Conservation (phyloP, 2,113 vertebrate species). For the Hippopotamus amphibius region DNA sequence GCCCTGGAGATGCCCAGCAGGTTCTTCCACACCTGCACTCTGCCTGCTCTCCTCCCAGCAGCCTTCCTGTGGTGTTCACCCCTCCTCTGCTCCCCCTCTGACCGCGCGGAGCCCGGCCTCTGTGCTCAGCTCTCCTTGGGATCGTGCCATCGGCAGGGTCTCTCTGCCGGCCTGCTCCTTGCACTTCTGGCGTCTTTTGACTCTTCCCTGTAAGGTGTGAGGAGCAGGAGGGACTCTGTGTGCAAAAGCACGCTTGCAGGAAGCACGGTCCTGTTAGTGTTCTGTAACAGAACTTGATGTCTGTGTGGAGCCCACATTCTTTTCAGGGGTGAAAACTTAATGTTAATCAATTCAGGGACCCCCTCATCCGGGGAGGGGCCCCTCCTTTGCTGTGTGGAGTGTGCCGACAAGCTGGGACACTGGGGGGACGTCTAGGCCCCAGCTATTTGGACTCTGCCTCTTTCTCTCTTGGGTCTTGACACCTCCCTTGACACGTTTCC, state of each 20-base stretch:
- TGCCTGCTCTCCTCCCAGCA: not conserved
- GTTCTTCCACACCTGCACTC: not conserved
- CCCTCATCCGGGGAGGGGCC: no score
- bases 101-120: not conserved
- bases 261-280: not conserved
- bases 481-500: not conserved
- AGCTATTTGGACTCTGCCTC: not conserved
- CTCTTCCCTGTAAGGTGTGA: not conserved
- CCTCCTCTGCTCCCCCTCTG: not conserved
- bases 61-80: not conserved
- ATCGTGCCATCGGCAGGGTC: accelerated
- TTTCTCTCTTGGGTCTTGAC: not conserved
- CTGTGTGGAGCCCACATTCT: not conserved
- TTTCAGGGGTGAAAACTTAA: not conserved
- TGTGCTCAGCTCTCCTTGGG: not conserved
- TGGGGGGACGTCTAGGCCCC: accelerated
- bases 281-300: not conserved
- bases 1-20: not conserved
- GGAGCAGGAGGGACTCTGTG: not conserved
- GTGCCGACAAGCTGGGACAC: not conserved
- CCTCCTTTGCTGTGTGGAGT: not conserved
- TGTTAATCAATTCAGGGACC: not conserved
- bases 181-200: not conserved
- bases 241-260: not conserved
- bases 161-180: not conserved